A percentile compares a stretch with the other conserved stretches of the same genome.
These are phyloP conservation scores for Galleria mellonella DNA, from an alignment of 1,140 invertebrate genomes.

Conservation along the genomic window DNA sequence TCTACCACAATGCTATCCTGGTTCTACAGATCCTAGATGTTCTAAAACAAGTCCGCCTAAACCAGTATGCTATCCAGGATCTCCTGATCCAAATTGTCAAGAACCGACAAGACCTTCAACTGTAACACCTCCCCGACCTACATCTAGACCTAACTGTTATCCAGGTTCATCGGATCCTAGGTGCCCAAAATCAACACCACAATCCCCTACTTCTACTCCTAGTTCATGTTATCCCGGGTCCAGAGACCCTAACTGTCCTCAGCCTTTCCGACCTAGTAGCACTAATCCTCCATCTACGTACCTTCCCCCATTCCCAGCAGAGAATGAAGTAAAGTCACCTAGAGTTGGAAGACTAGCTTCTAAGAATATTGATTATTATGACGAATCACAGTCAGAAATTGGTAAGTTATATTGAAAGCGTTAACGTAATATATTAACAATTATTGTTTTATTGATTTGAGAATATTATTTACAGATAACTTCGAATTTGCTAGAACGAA, in stretches of 20 bases:
- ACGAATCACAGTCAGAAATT: constrained; percentile 35
- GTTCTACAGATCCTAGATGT: constrained; percentile 49
- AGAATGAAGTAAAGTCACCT: constrained; percentile 51
- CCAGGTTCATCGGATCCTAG: constrained; percentile 54
- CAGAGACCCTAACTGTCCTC: constrained; percentile 76
- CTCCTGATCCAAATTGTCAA: constrained; percentile 65
- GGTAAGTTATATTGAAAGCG: constrained; percentile 33
- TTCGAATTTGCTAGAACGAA: constrained; percentile 51
- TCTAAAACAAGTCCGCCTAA: constrained; percentile 29
- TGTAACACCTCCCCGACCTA: constrained; percentile 23
- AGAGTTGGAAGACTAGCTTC: constrained; percentile 31
- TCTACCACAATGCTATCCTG: constrained; percentile 51
- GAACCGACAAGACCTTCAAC: constrained; percentile 25
- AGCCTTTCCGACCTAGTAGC: constrained; percentile 68
- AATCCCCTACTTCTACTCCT: constrained; percentile 41
- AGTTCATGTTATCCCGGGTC: constrained; percentile 76
- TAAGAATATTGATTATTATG: constrained; percentile 40
- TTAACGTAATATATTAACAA: no score
- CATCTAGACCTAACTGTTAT: constrained; percentile 16
- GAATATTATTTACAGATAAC: constrained; percentile 41
- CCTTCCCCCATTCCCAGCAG: constrained; percentile 64
- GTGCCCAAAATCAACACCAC: constrained; percentile 37
- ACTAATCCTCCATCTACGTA: constrained; percentile 75
- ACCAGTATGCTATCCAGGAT: constrained; percentile 54
- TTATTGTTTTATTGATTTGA: no score